A percentile compares a stretch with the other conserved stretches of the same genome.
Conservation (phyloP, 2,888 invertebrate species). For the Leptinotarsa juncta region DNA sequence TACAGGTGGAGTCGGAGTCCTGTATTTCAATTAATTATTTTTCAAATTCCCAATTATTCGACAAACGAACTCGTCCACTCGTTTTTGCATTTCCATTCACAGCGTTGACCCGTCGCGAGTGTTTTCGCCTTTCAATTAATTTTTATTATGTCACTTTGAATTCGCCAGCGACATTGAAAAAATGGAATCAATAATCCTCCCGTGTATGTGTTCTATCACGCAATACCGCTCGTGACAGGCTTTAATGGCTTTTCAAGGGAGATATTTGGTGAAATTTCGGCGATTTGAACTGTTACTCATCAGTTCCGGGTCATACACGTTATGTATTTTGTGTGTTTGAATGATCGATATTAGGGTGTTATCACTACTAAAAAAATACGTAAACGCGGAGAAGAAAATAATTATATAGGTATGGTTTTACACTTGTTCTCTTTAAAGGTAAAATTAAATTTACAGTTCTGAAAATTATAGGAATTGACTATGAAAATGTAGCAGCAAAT, state of each 20-base stretch:
- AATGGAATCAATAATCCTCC: conserved; percentile 19
- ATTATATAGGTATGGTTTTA: too few relatives aligned
- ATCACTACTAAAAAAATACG: background rate
- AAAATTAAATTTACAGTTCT: too few relatives aligned
- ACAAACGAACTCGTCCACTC: background rate
- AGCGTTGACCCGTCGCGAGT: background rate
- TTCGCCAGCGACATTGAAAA: background rate
- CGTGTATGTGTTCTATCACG: conserved; percentile 9
- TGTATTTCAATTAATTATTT: conserved; percentile 1
- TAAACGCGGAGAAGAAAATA: background rate
- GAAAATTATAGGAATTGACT: too few relatives aligned
- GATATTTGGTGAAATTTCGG: background rate
- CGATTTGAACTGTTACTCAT: background rate
- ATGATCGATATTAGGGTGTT: background rate
- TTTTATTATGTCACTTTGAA: conserved; percentile 12
- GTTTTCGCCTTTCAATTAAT: conserved; percentile 14
- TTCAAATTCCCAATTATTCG: conserved; percentile 6
- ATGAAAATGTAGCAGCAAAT: too few relatives aligned
- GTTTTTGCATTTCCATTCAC: background rate
- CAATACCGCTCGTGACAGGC: conserved; percentile 8
- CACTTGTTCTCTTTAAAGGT: too few relatives aligned
- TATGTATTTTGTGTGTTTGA: background rate
- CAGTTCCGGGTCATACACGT: conserved; percentile 8
- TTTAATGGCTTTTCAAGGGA: conserved; percentile 14
- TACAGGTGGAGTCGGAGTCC: background rate